These are phyloP conservation scores for Coptodon bakossiorum DNA, from an alignment of 2,113 vertebrate species.

Conservation along the genomic window DNA sequence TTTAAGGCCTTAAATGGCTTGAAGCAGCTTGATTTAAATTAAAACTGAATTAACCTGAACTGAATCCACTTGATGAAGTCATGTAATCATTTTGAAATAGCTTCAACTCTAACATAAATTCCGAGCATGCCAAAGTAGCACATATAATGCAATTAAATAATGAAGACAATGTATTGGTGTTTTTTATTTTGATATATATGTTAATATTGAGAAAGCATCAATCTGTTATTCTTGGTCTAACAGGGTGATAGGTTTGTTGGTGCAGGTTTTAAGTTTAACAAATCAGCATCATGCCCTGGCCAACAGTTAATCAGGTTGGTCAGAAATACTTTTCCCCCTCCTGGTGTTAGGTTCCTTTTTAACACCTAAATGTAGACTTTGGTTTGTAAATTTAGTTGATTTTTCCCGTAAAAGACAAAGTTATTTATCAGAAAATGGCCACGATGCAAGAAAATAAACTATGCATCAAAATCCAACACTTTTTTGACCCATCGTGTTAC, in stretches of 20 bases:
- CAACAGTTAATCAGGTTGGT: not conserved
- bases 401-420: not conserved
- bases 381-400: not conserved
- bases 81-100: not conserved
- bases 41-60: not conserved
- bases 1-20: not conserved
- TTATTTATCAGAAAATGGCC: not conserved
- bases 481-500: not conserved
- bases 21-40: not conserved
- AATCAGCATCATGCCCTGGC: not conserved
- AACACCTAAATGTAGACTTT: not conserved
- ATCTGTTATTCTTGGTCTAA: not conserved
- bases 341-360: accelerated
- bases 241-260: not conserved
- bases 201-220: not conserved
- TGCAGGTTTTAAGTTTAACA: not conserved
- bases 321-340: not conserved
- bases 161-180: not conserved
- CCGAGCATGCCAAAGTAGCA: not conserved
- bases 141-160: accelerated
- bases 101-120: not conserved
- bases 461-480: not conserved
- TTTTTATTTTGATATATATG: not conserved
- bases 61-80: not conserved
- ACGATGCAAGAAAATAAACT: not conserved